Evolutionary conservation across 2,888 invertebrate species (phyloP), one percentile per base, ranked within the genome.

Genomic region (Nymphalis c-album): DNA sequence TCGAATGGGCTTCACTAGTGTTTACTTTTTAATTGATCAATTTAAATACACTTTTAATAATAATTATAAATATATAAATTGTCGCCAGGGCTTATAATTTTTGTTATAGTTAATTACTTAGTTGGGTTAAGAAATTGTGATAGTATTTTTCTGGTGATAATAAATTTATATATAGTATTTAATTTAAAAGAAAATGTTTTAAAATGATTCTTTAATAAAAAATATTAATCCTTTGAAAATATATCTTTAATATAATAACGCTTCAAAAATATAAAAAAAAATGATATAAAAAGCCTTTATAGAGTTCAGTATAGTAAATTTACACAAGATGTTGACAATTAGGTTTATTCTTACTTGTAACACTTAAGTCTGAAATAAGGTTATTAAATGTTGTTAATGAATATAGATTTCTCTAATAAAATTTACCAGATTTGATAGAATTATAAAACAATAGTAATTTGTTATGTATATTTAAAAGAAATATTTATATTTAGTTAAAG

Each of bases 71-170:
- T 18, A 48, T 48, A 18, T 18, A 48, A 18, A 7, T 10, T 50
- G 10, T 8, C 18, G 50, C 18, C 8, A 18, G 20, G 13, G 8
- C 26, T 50, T 50, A 20, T 20, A 50, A 18, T 18, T 50, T 50
- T 50, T 18, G 8, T 50, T 18, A 20, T 50, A 13, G 10, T 20
- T 20, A 8, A 20, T 50, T 51, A 26, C 20, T 51, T 51, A 51
- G 13, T 51, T 51, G 4, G 40, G 13, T 51, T 4, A 22, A 51
- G 51, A 51, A 13, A 51, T 51, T 51, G 22, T 51, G 51, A 51
- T 51, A 51, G 51, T 51, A 51, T 51, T 22, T 51, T 20, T 26
- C 20, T 50, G 51, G 51, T 22, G 51, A 51, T 51, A 51, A 51
- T 51, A 51, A 51, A 26, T 51, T 51, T 51, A 22, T 51, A 51